phyloP scores from a whole-genome alignment of 2,113 vertebrate species.

The Chrysemys picta region DNA sequence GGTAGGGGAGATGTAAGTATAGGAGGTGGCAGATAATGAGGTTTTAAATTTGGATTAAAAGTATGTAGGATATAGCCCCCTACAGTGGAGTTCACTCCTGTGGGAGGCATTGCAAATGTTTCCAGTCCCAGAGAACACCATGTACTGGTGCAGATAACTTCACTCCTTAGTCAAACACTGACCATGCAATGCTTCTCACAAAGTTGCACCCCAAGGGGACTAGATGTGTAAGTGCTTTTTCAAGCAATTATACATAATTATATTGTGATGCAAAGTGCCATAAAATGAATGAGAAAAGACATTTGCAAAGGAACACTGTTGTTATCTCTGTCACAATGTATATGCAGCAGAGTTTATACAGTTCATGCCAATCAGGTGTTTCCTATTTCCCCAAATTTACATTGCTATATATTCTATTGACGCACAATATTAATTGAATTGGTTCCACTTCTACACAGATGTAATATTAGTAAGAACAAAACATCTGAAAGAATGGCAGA shows the following conservation, averaged over 20 bases:
- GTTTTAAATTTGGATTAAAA: constrained; percentile 8
- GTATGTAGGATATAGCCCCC: rapidly evolving
- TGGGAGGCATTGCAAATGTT: constrained; percentile 15
- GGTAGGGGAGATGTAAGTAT: not conserved
- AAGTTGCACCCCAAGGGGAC: constrained; percentile 27
- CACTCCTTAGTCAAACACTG: constrained; percentile 9
- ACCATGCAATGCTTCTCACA: constrained; percentile 1
- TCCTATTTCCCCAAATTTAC: constrained; percentile 26
- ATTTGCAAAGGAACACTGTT: constrained; percentile 60
- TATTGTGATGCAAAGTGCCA: constrained; percentile 32
- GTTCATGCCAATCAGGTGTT: constrained; percentile 32
- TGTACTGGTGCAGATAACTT: not conserved
- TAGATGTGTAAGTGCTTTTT: constrained; percentile 50
- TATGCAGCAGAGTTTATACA: constrained; percentile 18
- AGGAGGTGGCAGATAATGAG: not conserved
- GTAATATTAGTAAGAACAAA: constrained; percentile 56
- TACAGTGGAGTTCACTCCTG: not conserved
- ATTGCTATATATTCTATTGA: constrained; percentile 28
- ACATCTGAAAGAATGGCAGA: constrained; percentile 49
- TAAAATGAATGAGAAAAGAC: constrained; percentile 49
- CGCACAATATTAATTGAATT: constrained; percentile 59
- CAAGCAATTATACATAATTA: constrained; percentile 64
- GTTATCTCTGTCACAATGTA: constrained; percentile 31
- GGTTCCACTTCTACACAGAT: constrained; percentile 46
- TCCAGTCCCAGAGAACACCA: constrained; percentile 3